Evolutionary conservation across 2,113 vertebrate genomes (phyloP), one percentile per base, ranked within the genome.

Genomic region (Saguinus midas): DNA sequence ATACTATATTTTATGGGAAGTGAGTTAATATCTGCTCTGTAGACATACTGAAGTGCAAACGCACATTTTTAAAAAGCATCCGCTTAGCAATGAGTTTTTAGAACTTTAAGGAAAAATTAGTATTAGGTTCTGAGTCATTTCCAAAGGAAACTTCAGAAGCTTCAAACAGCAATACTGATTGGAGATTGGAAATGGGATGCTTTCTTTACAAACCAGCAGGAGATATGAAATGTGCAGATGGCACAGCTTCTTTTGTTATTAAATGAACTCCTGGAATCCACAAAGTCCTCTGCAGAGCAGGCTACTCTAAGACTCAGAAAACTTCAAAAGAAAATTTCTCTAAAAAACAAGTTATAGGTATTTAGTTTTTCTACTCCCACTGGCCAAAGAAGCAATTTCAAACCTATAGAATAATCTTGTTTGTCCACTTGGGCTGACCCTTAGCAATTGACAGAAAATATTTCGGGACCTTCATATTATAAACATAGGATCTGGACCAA

Each of bases 1-100:
- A 29, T 97, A 87, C 96, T 97, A 95, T 93, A 93, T 98, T 98
- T 98, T 97, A 85, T 96, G 91, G 88, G 13, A 85, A 72, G n/a
- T 72, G 20, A 86, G 43, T 79, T 88, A 95, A 82, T 96, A 79
- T 37, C n/a, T 95, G 8, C 23, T 61, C 37, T 88, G 43, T 64
- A 91, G 50, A 95, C 58, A 96, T 87, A 66, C 58, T 91, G 35
- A 83, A 87, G 55, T 91, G 50, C 50, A 25, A 95, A 40, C 25
- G 32, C 52, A 78, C 48, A 91, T 96, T 88, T 95, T 21, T 20
- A 89, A 72, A 91, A 96, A 93, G 96, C 96, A 48, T 72, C 55
- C 57, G 87, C 86, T 96, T 95, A 14, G 23, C 35, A 55, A 81
- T 72, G 45, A 84, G 6, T 95, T 96, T 95, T 83, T 89, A 87